These are phyloP conservation scores for Pica pica DNA, from an alignment of 2,113 vertebrate species.

Conservation along the genomic window DNA sequence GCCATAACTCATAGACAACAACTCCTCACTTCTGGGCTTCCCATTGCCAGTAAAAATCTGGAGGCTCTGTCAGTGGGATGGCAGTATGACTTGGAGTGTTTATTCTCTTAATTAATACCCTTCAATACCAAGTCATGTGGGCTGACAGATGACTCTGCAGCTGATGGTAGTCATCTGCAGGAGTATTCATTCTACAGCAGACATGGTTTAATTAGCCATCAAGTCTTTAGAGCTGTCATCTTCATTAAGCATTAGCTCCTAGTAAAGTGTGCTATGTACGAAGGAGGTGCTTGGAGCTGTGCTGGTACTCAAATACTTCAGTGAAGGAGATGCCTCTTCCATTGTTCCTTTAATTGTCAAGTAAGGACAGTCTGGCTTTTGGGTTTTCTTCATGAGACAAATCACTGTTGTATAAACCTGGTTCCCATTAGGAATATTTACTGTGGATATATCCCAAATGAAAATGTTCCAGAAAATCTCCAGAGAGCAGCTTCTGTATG, in stretches of 20 bases:
- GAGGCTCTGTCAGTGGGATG: neutral
- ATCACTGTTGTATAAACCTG: neutral
- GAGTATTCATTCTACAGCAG: neutral
- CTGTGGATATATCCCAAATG: neutral
- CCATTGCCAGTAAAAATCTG: neutral
- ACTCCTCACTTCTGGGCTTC: neutral
- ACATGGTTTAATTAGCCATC: neutral
- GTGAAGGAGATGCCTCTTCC: neutral
- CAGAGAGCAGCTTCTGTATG: neutral
- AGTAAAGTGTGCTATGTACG: neutral
- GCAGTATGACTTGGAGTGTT: neutral
- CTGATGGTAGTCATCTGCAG: neutral
- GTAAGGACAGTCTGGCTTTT: neutral
- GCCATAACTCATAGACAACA: fast-evolving
- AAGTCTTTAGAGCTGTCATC: neutral
- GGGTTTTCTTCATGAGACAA: neutral
- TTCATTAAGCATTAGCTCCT: neutral
- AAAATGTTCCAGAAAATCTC: neutral
- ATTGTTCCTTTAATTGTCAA: neutral
- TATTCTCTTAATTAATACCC: neutral
- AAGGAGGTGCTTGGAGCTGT: neutral
- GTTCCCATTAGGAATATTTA: neutral
- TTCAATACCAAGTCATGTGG: neutral
- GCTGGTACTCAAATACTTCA: neutral
- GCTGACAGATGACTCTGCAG: neutral